Conservation (phyloP, 2,113 vertebrate species). For the Sisor rabdophorus region DNA sequence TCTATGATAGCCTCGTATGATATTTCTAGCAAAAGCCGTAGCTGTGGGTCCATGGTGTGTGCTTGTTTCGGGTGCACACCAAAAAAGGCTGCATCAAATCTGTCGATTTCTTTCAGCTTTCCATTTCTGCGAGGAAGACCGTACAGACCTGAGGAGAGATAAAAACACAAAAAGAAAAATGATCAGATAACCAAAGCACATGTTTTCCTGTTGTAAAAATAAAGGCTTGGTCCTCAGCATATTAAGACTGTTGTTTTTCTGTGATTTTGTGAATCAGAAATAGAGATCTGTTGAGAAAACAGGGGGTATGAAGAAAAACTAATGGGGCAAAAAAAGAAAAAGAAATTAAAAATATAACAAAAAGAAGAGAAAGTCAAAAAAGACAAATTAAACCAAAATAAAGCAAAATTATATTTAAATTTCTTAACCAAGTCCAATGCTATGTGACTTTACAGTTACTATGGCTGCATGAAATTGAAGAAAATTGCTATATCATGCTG, state of each 20-base stretch:
- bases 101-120: constrained; percentile 91
- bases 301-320: constrained; percentile 16
- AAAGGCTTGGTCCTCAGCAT: neutral
- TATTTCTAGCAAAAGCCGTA: constrained; percentile 86
- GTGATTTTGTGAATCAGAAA: no score
- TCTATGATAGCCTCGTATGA: constrained; percentile 92
- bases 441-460: no score
- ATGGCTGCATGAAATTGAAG: no score
- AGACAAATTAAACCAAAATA: no score
- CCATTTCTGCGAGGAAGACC: constrained; percentile 86
- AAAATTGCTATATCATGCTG: no score
- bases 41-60: constrained; percentile 95
- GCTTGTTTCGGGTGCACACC: constrained; percentile 90
- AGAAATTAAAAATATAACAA: no score
- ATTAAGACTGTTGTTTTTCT: constrained; percentile 28
- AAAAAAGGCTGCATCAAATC: constrained; percentile 91
- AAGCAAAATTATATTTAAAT: no score
- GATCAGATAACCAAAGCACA: neutral
- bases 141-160: constrained; percentile 75
- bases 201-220: neutral
- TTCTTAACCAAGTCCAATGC: no score
- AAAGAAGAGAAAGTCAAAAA: no score
- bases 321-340: constrained; percentile 8
- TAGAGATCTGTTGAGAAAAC: constrained; percentile 25
- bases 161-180: neutral